Evolutionary conservation across 2,113 vertebrate species (phyloP).

Genomic region (Pseudolaguvia tuberculata): DNA sequence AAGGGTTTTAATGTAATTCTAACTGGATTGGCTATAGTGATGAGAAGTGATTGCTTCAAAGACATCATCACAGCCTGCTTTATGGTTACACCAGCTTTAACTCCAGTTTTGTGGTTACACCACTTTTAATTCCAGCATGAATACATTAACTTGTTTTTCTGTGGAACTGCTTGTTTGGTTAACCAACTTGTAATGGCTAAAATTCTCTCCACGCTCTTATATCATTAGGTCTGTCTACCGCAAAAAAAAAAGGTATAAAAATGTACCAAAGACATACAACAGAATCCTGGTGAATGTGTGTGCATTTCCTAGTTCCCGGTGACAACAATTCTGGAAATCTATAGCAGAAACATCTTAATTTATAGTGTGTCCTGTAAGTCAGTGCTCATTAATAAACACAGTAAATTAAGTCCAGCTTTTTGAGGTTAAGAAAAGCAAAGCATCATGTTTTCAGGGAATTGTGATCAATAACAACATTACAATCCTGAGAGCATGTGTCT

Average conservation of each 20-base stretch:
- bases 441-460: constrained; percentile 21
- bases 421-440: constrained; percentile 32
- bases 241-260: not conserved
- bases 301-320: not conserved
- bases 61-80: not conserved
- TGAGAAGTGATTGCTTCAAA: not conserved
- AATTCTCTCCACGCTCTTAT: not conserved
- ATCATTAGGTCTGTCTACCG: constrained; percentile 4
- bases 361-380: not conserved
- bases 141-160: constrained; percentile 19
- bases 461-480: constrained; percentile 34
- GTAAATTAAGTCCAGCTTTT: constrained; percentile 21
- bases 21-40: not conserved
- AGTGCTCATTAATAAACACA: constrained; percentile 26
- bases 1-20: not conserved
- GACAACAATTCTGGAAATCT: constrained; percentile 6
- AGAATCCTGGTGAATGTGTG: not conserved
- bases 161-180: constrained; percentile 7
- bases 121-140: constrained; percentile 5
- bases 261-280: not conserved
- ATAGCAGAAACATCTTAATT: not conserved
- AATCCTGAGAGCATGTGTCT: constrained; percentile 25
- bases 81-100: constrained; percentile 3
- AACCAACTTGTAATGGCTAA: not conserved
- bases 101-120: constrained; percentile 5